Evolutionary conservation across 1,140 invertebrate species (phyloP).

Genomic region (Hestina assimilis): DNA sequence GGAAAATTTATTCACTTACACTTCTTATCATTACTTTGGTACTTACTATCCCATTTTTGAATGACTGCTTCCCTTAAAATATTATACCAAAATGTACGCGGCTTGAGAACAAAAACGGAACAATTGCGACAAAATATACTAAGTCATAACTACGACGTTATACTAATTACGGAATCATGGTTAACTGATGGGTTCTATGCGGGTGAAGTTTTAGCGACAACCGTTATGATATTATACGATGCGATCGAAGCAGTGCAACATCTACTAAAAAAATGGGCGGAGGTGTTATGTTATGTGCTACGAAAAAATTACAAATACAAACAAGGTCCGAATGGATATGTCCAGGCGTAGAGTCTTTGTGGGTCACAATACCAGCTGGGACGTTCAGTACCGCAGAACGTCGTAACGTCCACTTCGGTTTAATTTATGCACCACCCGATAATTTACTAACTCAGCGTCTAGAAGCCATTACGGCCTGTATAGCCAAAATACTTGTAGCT

Average conservation of each 20-base stretch:
- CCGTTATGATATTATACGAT: constrained; percentile 26
- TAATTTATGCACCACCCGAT: constrained; percentile 22
- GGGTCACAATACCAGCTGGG: constrained; percentile 12
- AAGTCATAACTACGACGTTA: constrained; percentile 17
- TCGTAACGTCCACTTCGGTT: constrained; percentile 13
- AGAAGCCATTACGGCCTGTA: background rate
- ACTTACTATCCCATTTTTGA: background rate
- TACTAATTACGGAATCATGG: constrained; percentile 33
- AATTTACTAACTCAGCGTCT: background rate
- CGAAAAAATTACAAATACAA: constrained; percentile 5
- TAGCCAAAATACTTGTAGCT: background rate
- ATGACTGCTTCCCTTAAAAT: constrained; percentile 8
- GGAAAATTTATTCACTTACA: too few species aligned
- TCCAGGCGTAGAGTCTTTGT: constrained; percentile 13
- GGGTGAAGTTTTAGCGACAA: constrained; percentile 23
- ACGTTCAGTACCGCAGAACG: background rate
- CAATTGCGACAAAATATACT: constrained; percentile 22
- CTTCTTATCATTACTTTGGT: background rate
- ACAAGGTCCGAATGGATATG: constrained; percentile 8
- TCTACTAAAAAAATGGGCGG: constrained; percentile 23
- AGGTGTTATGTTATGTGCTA: constrained; percentile 18
- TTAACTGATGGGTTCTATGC: constrained; percentile 23
- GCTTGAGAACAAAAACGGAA: constrained; percentile 27
- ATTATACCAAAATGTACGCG: constrained; percentile 30
- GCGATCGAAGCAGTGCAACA: constrained; percentile 17